Base-by-base conservation (phyloP, 2,113 vertebrate genomes). In the Cheilinus undulatus region DNA sequence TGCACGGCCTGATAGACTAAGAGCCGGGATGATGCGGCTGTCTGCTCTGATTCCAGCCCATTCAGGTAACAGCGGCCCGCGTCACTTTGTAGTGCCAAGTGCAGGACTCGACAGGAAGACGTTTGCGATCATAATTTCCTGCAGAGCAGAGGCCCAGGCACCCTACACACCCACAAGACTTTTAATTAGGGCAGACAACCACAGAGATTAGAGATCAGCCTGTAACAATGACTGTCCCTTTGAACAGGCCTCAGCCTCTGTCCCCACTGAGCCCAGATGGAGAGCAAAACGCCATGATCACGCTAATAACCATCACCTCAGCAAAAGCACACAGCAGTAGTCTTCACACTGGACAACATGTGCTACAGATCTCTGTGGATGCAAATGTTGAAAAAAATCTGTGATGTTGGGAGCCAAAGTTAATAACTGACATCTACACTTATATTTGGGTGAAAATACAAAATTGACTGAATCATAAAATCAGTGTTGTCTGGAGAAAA, bases 71-170 rank as follows among this genome's bases (percentile, higher is more conserved):
- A 87, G 93, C 93, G 93, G 93, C 92, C 91, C 0, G 46, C 92
- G 89, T 95, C 94, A 96, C 97, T 99, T 98, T 98, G 96, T 97
- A 97, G 95, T 97, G 93, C 95, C 96, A 95, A 96, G 95, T 93
- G 92, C 95, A 92, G 92, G 93, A 94, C 95, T 94, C 94, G 89
- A 97, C 95, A 97, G 97, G 97, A 97, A 97, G 95, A 98, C 94
- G 95, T 98, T 98, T 97, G 96, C 95, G 94, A 98, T 97, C 96
- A 97, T 97, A 96, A 97, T 98, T 98, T 99, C 97, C 97, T 98
- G 96, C 95, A 93, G 95, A 92, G 95, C 92, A 93, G 93, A 94
- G 93, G 93, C 93, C 93, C 92, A 85, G 93, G 93, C 95, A 94
- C 93, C 96, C 95, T 93, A 93, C 94, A 94, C 93, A 91, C 77